phyloP scores from a whole-genome alignment of 2,113 vertebrate species.

The Clinocottus analis region DNA sequence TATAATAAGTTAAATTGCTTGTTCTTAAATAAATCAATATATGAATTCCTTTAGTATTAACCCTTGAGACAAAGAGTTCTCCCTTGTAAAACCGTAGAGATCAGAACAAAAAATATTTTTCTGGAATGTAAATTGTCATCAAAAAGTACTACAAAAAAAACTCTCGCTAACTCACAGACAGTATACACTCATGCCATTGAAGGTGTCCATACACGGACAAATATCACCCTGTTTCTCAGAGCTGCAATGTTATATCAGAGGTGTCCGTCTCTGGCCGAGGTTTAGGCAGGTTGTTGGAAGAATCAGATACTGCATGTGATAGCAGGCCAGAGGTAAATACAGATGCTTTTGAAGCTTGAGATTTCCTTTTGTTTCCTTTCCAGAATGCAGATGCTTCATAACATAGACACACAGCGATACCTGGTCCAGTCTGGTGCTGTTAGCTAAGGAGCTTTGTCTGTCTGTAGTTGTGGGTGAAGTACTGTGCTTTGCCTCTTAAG shows the following conservation, averaged over 20 bases:
- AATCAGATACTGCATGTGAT: conserved; percentile 51
- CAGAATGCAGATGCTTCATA: conserved; percentile 38
- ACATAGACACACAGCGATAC: conserved; percentile 27
- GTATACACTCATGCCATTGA: conserved; percentile 76
- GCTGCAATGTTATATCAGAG: conserved; percentile 50
- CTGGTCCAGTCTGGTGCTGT: conserved; percentile 49
- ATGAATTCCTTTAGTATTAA: conserved; percentile 84
- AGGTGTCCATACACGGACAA: conserved; percentile 66
- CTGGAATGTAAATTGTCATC: conserved; percentile 81
- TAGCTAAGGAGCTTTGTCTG: conserved; percentile 44
- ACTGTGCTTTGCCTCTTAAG: conserved; percentile 60
- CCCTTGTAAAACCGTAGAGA: conserved; percentile 68
- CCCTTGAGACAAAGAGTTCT: conserved; percentile 75
- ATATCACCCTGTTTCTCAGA: conserved; percentile 69
- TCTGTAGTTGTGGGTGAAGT: conserved; percentile 57
- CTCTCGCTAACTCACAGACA: conserved; percentile 73
- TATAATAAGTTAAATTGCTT: conserved; percentile 90
- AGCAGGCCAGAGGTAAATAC: conserved; percentile 43
- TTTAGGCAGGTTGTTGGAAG: conserved; percentile 36
- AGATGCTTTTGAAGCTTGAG: conserved; percentile 63
- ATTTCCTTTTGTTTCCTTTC: conserved; percentile 48
- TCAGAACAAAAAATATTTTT: conserved; percentile 80
- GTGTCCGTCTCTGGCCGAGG: conserved; percentile 49
- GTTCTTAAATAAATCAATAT: conserved; percentile 88
- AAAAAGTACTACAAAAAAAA: conserved; percentile 76